These are phyloP conservation scores for Scaptomyza caliginosa DNA, from an alignment of 2,888 invertebrate species.

Conservation along the genomic window DNA sequence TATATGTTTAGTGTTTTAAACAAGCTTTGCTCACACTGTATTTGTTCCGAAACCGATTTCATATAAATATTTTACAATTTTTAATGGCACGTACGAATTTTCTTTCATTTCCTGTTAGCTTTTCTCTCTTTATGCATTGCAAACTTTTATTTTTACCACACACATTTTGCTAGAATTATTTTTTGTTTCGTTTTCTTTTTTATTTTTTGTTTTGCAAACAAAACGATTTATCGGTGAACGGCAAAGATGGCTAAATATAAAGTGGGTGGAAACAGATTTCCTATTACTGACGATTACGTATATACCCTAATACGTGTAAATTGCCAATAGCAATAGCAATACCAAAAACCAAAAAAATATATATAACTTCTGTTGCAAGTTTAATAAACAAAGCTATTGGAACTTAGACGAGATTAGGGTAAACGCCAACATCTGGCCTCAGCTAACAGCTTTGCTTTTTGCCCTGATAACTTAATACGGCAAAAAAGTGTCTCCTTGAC, in stretches of 20 bases:
- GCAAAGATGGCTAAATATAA: slow-evolving; percentile 13
- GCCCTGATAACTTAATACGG: background rate
- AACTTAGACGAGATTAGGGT: background rate
- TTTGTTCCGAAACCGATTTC: slow-evolving; percentile 29
- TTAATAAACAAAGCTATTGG: background rate
- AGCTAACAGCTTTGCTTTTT: background rate
- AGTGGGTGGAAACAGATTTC: background rate
- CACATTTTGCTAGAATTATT: slow-evolving; percentile 35
- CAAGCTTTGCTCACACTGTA: slow-evolving; percentile 44
- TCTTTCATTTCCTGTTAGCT: slow-evolving; percentile 64
- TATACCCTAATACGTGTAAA: slow-evolving; percentile 14
- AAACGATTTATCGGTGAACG: slow-evolving; percentile 66
- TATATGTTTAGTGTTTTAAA: no score
- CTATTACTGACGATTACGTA: slow-evolving; percentile 1
- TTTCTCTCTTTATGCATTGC: slow-evolving; percentile 13
- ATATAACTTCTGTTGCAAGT: background rate
- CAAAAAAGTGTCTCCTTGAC: slow-evolving; percentile 13
- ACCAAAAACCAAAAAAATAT: background rate
- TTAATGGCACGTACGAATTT: slow-evolving; percentile 55
- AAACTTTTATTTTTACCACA: slow-evolving; percentile 14
- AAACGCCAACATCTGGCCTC: background rate
- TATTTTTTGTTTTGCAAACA: slow-evolving; percentile 41
- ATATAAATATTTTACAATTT: slow-evolving; percentile 59
- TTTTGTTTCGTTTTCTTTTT: slow-evolving; percentile 4
- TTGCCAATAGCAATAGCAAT: background rate